Conservation (phyloP, 2,888 invertebrate genomes). For the Antheraea yamamai region DNA sequence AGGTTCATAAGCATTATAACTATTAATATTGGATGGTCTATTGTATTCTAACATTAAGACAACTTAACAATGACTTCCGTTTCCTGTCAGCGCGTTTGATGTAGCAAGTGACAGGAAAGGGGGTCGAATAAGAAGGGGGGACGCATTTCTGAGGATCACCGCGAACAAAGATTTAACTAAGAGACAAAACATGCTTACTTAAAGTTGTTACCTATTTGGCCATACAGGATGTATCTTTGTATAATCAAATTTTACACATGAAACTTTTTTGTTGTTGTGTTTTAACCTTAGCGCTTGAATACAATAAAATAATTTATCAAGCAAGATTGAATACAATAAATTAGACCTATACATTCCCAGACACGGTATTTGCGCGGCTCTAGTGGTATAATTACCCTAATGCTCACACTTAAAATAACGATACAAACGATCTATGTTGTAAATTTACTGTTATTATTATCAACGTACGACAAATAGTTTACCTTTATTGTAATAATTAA, state of each 20-base stretch:
- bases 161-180: constrained; percentile 69
- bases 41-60: constrained; percentile 17
- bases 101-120: constrained; percentile 56
- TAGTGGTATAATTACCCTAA: too few relatives aligned
- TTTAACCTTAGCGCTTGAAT: background rate
- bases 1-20: background rate
- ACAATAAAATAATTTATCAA: background rate
- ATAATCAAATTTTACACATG: background rate
- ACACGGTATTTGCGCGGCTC: too few relatives aligned
- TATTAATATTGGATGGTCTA: constrained; percentile 1
- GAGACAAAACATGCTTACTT: constrained; percentile 75
- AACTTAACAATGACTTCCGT: constrained; percentile 48
- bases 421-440: too few relatives aligned
- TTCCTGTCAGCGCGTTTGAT: constrained; percentile 62
- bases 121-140: constrained; percentile 27
- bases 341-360: too few relatives aligned
- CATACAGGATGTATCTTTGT: constrained; percentile 46
- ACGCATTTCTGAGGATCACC: constrained; percentile 49
- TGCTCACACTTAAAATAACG: too few relatives aligned
- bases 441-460: too few relatives aligned
- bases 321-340: too few relatives aligned
- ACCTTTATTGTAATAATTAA: too few relatives aligned
- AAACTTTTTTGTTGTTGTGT: background rate
- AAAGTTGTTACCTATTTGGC: constrained; percentile 60
- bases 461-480: too few relatives aligned